Conservation (phyloP, 2,113 vertebrate genomes). For the Megaceryle maxima region DNA sequence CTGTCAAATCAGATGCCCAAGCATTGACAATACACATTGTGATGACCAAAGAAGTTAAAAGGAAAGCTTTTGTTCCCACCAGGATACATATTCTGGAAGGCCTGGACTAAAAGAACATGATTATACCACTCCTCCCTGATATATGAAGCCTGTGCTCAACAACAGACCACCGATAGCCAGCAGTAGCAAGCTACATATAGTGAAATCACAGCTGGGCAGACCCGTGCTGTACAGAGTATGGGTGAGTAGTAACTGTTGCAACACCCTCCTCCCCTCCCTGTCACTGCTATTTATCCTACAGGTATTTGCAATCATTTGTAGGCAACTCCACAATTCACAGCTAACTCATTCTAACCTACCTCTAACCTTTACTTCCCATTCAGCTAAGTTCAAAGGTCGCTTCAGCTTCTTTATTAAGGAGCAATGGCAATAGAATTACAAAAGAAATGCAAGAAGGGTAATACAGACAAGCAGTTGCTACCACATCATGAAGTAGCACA, state of each 20-base stretch:
- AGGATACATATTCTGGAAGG: not conserved
- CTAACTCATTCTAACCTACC: not conserved
- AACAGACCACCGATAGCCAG: not conserved
- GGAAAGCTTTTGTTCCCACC: not conserved
- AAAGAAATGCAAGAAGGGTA: not conserved
- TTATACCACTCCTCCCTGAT: not conserved
- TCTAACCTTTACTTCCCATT: not conserved
- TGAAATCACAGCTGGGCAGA: not conserved
- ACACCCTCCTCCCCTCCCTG: not conserved
- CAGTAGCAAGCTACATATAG: not conserved
- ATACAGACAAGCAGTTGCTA: not conserved
- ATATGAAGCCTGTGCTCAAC: rapidly evolving
- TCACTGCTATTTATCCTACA: not conserved
- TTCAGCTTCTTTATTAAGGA: not conserved
- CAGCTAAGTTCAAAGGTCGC: not conserved
- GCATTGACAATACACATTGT: not conserved
- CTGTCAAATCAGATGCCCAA: not conserved
- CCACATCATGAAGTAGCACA: rapidly evolving
- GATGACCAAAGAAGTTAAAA: not conserved
- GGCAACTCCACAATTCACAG: not conserved
- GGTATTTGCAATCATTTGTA: not conserved
- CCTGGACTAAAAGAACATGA: not conserved
- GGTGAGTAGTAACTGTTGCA: not conserved
- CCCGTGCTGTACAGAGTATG: not conserved
- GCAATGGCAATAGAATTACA: not conserved